Evolutionary conservation across 2,113 vertebrate genomes (phyloP).

Genomic region (Globicephala melas): DNA sequence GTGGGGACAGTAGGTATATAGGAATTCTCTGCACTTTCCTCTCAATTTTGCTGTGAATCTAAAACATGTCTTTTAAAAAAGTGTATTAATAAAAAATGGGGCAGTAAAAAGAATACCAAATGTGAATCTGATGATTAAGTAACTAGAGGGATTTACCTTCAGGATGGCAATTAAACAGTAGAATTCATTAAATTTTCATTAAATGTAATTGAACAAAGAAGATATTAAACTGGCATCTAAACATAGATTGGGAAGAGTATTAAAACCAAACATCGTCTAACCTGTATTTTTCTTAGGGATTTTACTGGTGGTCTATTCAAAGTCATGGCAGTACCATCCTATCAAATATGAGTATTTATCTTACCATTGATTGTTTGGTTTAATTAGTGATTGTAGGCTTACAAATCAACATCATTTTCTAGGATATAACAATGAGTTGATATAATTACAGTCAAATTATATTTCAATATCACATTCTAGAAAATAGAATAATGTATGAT

Average conservation of each 20-base stretch:
- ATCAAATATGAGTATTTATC: neutral
- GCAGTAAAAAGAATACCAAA: neutral
- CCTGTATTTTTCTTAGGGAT: neutral
- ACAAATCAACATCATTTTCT: neutral
- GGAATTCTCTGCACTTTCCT: neutral
- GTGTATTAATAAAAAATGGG: neutral
- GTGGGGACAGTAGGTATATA: neutral
- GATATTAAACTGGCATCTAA: neutral
- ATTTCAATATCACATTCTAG: neutral
- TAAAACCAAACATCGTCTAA: neutral
- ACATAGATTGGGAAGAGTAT: neutral
- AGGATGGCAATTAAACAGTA: neutral
- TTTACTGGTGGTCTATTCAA: neutral
- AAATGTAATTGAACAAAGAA: neutral
- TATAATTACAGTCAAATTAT: neutral
- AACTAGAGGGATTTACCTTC: neutral
- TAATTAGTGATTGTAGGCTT: neutral
- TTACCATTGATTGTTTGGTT: neutral
- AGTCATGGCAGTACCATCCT: neutral
- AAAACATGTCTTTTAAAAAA: neutral
- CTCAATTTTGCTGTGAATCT: neutral
- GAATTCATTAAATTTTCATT: neutral
- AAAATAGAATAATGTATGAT: slow-evolving; percentile 27
- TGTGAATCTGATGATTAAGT: neutral
- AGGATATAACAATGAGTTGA: neutral